Evolutionary conservation across 2,888 invertebrate genomes (phyloP).

Genomic region (Germaria angustata): DNA sequence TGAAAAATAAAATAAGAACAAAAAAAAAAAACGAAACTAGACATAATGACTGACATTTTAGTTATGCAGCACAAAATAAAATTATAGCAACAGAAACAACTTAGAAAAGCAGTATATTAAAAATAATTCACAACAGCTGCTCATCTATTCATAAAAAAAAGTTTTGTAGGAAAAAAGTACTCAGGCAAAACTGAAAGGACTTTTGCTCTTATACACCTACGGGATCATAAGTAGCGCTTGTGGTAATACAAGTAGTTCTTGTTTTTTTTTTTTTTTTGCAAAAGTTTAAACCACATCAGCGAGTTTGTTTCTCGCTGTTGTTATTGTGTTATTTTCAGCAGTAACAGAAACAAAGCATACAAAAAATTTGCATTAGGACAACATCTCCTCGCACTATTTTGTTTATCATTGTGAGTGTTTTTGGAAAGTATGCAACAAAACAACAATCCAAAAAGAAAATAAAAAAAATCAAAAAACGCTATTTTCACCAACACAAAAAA

Average conservation of each 20-base stretch:
- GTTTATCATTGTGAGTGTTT: slow-evolving; percentile 40
- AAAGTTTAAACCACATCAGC: slow-evolving; percentile 49
- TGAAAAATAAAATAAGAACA: slow-evolving; percentile 37
- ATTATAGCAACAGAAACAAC: slow-evolving; percentile 8
- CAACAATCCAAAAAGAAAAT: neutral
- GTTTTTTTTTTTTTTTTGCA: neutral
- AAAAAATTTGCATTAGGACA: slow-evolving; percentile 58
- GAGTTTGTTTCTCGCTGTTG: slow-evolving; percentile 39
- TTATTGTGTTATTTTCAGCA: slow-evolving; percentile 46
- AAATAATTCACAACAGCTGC: slow-evolving; percentile 65
- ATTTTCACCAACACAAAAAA: slow-evolving; percentile 46
- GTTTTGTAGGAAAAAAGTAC: neutral
- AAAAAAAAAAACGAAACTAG: slow-evolving; percentile 16
- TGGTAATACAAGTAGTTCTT: slow-evolving; percentile 9
- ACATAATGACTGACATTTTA: slow-evolving; percentile 66
- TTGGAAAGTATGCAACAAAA: slow-evolving; percentile 42
- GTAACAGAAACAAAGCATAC: slow-evolving; percentile 37
- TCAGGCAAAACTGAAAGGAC: slow-evolving; percentile 44
- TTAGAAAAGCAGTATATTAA: slow-evolving; percentile 45
- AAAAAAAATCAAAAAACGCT: neutral
- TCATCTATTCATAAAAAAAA: slow-evolving; percentile 44
- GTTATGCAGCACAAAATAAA: slow-evolving; percentile 40
- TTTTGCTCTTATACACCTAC: slow-evolving; percentile 47
- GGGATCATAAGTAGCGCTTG: slow-evolving; percentile 29
- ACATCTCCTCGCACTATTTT: slow-evolving; percentile 25